These are phyloP conservation scores for Argopecten irradians DNA, from an alignment of 1,140 invertebrate species.

Conservation along the genomic window DNA sequence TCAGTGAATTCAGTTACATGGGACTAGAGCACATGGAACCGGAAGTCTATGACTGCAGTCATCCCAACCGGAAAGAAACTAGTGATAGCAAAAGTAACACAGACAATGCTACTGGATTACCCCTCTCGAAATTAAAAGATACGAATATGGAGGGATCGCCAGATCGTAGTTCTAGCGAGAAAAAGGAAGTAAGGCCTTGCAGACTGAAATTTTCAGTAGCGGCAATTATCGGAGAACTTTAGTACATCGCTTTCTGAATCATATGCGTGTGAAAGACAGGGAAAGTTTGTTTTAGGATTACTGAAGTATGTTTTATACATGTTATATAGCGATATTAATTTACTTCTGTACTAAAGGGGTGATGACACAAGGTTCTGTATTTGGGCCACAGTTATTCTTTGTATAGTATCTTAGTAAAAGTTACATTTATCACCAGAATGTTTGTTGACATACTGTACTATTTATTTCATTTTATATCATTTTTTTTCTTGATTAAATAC, in stretches of 20 bases:
- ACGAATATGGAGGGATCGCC: neutral
- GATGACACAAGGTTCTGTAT: no score
- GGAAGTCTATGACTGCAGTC: neutral
- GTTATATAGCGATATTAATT: no score
- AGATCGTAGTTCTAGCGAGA: neutral
- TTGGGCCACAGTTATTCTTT: no score
- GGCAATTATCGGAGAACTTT: neutral
- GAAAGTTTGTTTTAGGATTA: no score
- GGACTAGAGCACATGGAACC: neutral
- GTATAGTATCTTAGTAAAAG: no score
- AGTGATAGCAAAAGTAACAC: neutral
- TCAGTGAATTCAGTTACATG: neutral
- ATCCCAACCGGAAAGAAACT: neutral
- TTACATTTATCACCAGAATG: no score
- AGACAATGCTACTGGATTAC: neutral
- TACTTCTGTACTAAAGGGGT: no score
- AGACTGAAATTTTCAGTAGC: neutral
- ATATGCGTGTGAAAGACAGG: no score
- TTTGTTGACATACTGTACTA: no score
- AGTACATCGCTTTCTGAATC: neutral
- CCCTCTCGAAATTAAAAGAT: neutral
- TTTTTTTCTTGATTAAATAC: no score
- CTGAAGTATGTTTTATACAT: no score
- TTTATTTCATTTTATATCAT: no score
- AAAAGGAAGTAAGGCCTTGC: neutral